These are phyloP conservation scores for Magallana nippona DNA, from an alignment of 2,888 invertebrate genomes.

Conservation along the genomic window DNA sequence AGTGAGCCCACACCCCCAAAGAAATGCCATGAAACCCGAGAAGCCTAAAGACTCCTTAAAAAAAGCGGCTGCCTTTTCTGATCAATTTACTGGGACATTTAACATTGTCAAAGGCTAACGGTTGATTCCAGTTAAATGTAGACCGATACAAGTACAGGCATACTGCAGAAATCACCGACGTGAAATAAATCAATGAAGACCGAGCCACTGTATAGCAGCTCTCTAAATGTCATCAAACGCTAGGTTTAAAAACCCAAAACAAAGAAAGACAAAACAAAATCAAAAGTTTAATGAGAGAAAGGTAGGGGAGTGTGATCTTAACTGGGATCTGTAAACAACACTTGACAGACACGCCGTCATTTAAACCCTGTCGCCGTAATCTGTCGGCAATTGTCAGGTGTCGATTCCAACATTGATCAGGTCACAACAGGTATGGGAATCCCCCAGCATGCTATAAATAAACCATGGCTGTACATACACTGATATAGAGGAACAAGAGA, in stretches of 20 bases:
- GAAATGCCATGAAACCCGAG: neutral
- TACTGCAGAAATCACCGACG: neutral
- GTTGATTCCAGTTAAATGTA: neutral
- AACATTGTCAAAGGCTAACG: constrained; percentile 5
- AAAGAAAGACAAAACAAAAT: neutral
- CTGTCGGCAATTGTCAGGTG: neutral
- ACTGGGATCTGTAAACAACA: neutral
- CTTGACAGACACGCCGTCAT: neutral
- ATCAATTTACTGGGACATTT: constrained; percentile 24
- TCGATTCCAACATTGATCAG: neutral
- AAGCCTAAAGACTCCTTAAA: neutral
- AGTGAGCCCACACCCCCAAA: neutral
- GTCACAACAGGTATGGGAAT: constrained; percentile 12
- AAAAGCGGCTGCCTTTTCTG: neutral
- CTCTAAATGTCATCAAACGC: neutral
- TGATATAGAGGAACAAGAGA: too few species aligned
- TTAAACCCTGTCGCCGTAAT: neutral
- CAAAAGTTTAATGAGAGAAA: neutral
- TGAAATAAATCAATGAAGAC: constrained; percentile 14
- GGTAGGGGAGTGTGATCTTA: neutral
- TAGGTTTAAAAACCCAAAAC: neutral
- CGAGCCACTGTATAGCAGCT: neutral
- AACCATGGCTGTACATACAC: neutral
- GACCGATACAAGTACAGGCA: neutral
- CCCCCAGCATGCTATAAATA: constrained; percentile 8